Evolutionary conservation across 2,113 vertebrate genomes (phyloP), one percentile per base, ranked within the genome.

Genomic region (Tragelaphus scriptus): DNA sequence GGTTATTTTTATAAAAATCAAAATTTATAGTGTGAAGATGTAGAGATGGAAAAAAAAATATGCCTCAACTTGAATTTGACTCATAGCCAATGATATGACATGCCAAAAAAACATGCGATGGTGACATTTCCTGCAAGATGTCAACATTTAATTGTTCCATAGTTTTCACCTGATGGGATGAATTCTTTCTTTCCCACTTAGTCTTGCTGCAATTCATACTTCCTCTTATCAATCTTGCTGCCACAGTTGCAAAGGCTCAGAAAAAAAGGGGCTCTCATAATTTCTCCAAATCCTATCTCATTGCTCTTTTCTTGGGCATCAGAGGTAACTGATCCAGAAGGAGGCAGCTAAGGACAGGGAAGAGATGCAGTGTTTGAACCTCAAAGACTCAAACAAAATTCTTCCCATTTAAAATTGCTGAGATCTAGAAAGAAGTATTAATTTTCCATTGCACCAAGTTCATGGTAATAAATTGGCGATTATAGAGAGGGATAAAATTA

Each of bases 371-470:
- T 40, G 26, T 47, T 44, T 92, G 85, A 92, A 59, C 23, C 44
- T 88, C 81, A 63, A 47, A 71, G 4, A 14, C 32, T 92, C 81
- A 85, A 87, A 89, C 15, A 75, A 94, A 92, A 85, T 53, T 88
- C 47, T 88, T 90, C 58, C 58, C 85, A 59, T 55, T 85, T 81
- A 30, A 85, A 89, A 93, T 51, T 84, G 71, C 79, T 56, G 40
- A 89, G 44, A 88, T 94, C 55, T 93, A 40, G 55, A 82, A 68
- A 96, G 59, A 93, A 32, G 1, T 53, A 95, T 32, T 85, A 47
- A 82, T 96, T 97, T 96, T 92, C 47, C 51, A 89, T 53, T 90
- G 47, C 55, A 85, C 7, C 47, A 92, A 81, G 75, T 85, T 90
- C 58, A 85, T 44, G 36, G 25, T 44, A 96, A 92, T 97, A 94